Percentiles rank a stretch among this genome's conserved stretches.
Conservation (phyloP, 2,113 vertebrate genomes). For the Herpailurus yagouaroundi region DNA sequence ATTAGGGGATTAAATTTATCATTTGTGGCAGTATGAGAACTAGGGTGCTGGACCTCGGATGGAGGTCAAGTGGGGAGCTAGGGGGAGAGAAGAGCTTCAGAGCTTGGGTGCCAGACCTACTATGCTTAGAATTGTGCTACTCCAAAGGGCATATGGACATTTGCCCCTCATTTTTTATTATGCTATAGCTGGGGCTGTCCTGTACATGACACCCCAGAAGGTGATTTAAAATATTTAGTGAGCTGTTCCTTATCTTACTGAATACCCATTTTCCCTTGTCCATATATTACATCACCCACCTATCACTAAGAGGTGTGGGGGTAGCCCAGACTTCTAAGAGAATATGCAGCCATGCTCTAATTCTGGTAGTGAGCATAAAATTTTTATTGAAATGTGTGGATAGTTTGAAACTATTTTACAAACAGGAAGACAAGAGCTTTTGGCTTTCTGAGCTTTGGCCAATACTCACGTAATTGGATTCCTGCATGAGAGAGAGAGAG, state of each 20-base stretch:
- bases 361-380: neutral
- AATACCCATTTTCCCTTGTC: neutral
- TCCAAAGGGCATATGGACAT: neutral
- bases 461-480: neutral
- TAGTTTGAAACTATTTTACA: neutral
- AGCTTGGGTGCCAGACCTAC: neutral
- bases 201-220: too few relatives aligned
- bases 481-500: neutral
- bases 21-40: neutral
- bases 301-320: neutral
- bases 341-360: neutral
- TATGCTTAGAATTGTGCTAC: neutral
- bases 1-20: neutral
- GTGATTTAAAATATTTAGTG: neutral
- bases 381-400: neutral
- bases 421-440: neutral
- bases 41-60: neutral
- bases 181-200: neutral
- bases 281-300: rapidly evolving
- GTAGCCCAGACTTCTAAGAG: neutral
- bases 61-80: neutral
- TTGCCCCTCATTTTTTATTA: neutral
- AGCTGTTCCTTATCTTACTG: neutral
- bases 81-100: neutral
- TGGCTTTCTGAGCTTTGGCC: neutral